phyloP scores from a whole-genome alignment of 1,140 invertebrate species.

The Ceratina calcarata region DNA sequence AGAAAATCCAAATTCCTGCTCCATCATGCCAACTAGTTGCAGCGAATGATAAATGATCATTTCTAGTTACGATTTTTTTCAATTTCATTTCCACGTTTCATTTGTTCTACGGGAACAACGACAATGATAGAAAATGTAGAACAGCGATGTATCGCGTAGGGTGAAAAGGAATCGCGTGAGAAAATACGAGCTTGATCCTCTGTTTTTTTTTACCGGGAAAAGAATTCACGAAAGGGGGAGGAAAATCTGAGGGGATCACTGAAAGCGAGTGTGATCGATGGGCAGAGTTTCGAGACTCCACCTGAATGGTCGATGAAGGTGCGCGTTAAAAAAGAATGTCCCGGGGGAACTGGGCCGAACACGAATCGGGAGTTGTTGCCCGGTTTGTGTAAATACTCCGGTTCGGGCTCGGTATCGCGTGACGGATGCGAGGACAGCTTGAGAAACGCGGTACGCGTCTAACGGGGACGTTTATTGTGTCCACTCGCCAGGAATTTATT shows the following conservation, averaged over 20 bases:
- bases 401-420: conserved; percentile 11
- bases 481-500: conserved; percentile 13
- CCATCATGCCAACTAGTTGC: too few relatives aligned
- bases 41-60: too few relatives aligned
- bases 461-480: conserved; percentile 24
- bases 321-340: neutral
- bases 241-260: neutral
- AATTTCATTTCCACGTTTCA: too few relatives aligned
- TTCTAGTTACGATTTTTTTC: too few relatives aligned
- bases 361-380: neutral
- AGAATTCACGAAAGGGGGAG: neutral
- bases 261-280: conserved; percentile 22
- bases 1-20: neutral
- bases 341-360: neutral
- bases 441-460: conserved; percentile 10
- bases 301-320: neutral
- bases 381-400: neutral
- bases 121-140: neutral
- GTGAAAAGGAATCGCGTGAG: too few relatives aligned
- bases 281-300: neutral
- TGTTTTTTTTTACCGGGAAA: neutral
- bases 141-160: neutral
- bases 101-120: too few relatives aligned
- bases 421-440: conserved; percentile 33
- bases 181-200: neutral